A percentile compares a stretch with the other conserved stretches of the same genome.
phyloP scores from a whole-genome alignment of 2,888 invertebrate species.

The Ormyrus rosae region DNA sequence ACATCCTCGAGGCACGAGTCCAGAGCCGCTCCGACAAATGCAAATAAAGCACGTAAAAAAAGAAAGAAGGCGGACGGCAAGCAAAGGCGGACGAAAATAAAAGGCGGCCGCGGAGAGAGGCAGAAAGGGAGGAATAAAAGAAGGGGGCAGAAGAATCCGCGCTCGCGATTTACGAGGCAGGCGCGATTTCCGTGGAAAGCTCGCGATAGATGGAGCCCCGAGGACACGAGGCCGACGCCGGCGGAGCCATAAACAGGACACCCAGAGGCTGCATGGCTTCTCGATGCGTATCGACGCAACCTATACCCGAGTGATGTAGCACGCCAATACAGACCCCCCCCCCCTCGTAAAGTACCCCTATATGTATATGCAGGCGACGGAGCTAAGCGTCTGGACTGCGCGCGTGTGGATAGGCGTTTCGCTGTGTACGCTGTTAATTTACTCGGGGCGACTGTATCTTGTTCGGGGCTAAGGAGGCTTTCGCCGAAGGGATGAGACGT shows the following conservation, averaged over 20 bases:
- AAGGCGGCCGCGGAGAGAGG: not conserved
- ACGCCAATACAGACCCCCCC: no score
- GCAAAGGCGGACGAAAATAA: not conserved
- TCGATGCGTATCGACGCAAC: not conserved
- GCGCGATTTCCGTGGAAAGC: constrained; percentile 62
- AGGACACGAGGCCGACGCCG: not conserved
- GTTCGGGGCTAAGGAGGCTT: no score
- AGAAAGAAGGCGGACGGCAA: not conserved
- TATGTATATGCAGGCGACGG: no score
- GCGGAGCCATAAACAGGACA: no score
- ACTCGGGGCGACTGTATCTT: no score
- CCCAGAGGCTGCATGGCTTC: not conserved
- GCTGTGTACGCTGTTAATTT: no score
- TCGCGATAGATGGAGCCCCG: constrained; percentile 7
- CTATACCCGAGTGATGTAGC: no score
- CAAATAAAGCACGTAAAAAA: constrained; percentile 23
- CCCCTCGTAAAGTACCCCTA: no score
- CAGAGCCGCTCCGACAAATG: not conserved
- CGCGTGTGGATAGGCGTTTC: no score
- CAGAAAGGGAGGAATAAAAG: not conserved
- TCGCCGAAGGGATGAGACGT: no score
- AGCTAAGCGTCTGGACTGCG: no score
- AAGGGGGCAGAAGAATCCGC: no score
- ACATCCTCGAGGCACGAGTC: constrained; percentile 31
- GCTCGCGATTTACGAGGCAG: constrained; percentile 65